phyloP scores from a whole-genome alignment of 2,797 vertebrate species.

The Garrulus glandarius region DNA sequence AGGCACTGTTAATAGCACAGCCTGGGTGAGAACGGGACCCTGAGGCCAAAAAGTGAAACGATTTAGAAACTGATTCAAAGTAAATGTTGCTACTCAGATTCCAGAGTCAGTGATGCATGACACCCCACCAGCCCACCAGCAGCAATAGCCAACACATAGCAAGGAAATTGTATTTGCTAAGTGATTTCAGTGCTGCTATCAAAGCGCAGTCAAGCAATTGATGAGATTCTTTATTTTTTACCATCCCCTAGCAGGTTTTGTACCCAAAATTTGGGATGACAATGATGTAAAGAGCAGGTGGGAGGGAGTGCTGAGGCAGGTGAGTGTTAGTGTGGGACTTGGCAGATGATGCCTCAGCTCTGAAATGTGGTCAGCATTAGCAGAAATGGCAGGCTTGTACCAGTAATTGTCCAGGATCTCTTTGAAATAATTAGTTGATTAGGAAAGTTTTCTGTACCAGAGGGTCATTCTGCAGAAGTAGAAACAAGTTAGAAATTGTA shows the following conservation, averaged over 20 bases:
- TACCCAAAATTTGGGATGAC: background rate
- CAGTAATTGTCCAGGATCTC: background rate
- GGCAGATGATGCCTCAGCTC: background rate
- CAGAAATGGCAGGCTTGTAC: background rate
- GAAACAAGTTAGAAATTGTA: background rate
- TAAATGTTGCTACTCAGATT: background rate
- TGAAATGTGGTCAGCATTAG: background rate
- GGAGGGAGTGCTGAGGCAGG: fast-evolving
- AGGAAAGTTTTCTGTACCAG: background rate
- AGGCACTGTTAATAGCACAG: background rate
- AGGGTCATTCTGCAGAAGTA: background rate
- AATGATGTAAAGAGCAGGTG: background rate
- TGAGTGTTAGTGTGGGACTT: background rate
- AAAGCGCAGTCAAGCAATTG: background rate
- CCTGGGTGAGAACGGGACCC: background rate
- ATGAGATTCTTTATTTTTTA: background rate
- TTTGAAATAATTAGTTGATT: background rate
- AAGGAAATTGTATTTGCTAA: background rate
- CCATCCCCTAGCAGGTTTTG: background rate
- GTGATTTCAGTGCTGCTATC: background rate
- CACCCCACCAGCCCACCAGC: background rate
- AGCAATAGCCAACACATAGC: too few species aligned
- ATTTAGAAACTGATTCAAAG: background rate
- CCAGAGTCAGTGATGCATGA: background rate
- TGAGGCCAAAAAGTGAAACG: background rate